Conservation (phyloP, 2,113 vertebrate species). For the Rhinoderma darwinii region DNA sequence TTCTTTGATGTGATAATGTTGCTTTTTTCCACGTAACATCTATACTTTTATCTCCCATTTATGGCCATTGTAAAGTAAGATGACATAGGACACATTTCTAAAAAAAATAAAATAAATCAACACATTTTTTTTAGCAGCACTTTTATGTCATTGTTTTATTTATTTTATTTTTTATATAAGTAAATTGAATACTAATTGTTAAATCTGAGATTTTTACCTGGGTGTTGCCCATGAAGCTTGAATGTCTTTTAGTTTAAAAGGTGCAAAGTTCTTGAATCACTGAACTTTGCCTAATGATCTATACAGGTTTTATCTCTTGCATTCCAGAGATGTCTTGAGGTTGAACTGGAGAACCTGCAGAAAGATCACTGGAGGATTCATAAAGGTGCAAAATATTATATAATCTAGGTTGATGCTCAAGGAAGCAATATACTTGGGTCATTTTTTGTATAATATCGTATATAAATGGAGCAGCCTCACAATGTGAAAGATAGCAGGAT, state of each 20-base stretch:
- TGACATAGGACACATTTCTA: constrained; percentile 9
- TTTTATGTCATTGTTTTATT: too few relatives aligned
- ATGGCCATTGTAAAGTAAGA: constrained; percentile 18
- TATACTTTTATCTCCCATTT: constrained; percentile 34
- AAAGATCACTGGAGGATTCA: neutral
- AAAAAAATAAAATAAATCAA: neutral
- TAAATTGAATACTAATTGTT: neutral
- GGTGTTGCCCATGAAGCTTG: neutral
- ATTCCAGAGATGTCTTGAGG: neutral
- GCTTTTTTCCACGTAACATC: neutral
- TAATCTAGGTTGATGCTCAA: too few relatives aligned
- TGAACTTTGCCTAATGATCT: neutral
- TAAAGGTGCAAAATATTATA: neutral
- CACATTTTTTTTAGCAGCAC: neutral
- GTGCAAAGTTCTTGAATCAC: neutral
- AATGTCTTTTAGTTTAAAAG: neutral
- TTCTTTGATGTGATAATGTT: constrained; percentile 29
- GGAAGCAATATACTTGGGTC: too few relatives aligned
- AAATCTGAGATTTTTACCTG: neutral
- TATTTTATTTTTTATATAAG: neutral
- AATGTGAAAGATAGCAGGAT: too few relatives aligned
- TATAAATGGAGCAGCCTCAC: too few relatives aligned
- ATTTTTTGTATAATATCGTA: too few relatives aligned
- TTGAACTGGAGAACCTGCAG: neutral
- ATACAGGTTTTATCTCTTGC: neutral